phyloP scores from a whole-genome alignment of 2,888 invertebrate species.

The Paralinhomoeus sp. region DNA sequence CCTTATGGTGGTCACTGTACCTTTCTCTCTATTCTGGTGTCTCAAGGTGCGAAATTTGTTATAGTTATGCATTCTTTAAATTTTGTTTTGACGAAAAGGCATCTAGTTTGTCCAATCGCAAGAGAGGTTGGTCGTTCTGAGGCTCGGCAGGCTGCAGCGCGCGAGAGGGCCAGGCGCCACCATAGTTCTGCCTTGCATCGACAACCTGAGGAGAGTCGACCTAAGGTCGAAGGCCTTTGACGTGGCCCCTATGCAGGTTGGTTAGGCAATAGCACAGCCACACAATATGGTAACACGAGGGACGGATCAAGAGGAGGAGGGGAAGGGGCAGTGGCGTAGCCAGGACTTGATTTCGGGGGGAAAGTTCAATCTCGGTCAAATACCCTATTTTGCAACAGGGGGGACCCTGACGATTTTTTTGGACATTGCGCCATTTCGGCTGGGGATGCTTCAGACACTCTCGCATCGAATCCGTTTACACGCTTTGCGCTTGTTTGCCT shows the following conservation, averaged over 20 bases:
- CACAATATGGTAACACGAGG: too few species aligned
- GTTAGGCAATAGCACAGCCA: too few species aligned
- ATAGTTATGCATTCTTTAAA: neutral
- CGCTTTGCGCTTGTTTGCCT: too few species aligned
- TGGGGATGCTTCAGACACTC: too few species aligned
- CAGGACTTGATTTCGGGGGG: too few species aligned
- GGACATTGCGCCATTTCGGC: too few species aligned
- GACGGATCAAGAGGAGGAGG: too few species aligned
- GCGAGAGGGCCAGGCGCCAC: constrained; percentile 25
- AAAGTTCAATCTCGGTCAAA: too few species aligned
- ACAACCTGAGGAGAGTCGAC: constrained; percentile 26
- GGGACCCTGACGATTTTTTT: too few species aligned
- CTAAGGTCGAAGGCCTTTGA: constrained; percentile 29
- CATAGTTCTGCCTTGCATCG: constrained; percentile 29
- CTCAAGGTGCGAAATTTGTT: constrained; percentile 11
- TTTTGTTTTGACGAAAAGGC: neutral
- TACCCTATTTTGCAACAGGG: too few species aligned
- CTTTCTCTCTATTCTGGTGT: constrained; percentile 17
- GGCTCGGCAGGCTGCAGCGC: constrained; percentile 18
- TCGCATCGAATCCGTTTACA: too few species aligned
- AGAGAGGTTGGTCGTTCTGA: constrained; percentile 20
- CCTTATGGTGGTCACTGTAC: constrained; percentile 15
- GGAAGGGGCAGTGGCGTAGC: too few species aligned
- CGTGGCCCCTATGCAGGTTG: constrained; percentile 30
- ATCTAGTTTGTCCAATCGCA: constrained; percentile 17